phyloP scores from a whole-genome alignment of 2,888 invertebrate genomes.

The Sycophila texana region DNA sequence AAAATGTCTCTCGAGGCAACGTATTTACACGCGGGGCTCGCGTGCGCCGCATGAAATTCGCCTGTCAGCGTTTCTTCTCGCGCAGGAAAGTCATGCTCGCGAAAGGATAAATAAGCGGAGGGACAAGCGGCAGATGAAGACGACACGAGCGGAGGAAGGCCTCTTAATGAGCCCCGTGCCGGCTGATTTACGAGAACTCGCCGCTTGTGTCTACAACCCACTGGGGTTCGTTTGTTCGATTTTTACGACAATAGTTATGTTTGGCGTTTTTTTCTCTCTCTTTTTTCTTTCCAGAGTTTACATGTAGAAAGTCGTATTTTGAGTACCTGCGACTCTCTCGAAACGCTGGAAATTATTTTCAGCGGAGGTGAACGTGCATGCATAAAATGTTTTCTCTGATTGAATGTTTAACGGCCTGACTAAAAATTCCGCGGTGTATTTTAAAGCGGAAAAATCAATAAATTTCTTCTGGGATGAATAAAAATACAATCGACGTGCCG shows the following conservation, averaged over 20 bases:
- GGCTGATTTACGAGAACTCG: conserved; percentile 12
- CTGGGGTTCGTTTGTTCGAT: neutral
- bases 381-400: no score
- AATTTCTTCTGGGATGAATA: no score
- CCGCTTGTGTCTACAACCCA: neutral
- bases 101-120: conserved; percentile 5
- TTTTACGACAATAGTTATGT: conserved; percentile 1
- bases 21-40: neutral
- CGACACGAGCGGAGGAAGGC: neutral
- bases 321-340: neutral
- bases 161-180: conserved; percentile 3
- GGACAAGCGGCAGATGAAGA: conserved; percentile 27
- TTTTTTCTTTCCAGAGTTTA: neutral
- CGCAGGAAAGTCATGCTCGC: no score
- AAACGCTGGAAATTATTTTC: no score
- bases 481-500: no score
- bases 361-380: no score
- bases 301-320: conserved; percentile 4
- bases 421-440: no score
- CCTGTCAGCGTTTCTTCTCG: conserved; percentile 33
- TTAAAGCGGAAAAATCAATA: no score
- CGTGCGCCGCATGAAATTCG: conserved; percentile 30
- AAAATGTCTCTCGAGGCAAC: neutral
- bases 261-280: neutral
- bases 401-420: no score